Percentiles rank a stretch among this genome's conserved stretches.
Evolutionary conservation across 2,888 invertebrate genomes (phyloP).

Genomic region (Drosophila multiciliata): DNA sequence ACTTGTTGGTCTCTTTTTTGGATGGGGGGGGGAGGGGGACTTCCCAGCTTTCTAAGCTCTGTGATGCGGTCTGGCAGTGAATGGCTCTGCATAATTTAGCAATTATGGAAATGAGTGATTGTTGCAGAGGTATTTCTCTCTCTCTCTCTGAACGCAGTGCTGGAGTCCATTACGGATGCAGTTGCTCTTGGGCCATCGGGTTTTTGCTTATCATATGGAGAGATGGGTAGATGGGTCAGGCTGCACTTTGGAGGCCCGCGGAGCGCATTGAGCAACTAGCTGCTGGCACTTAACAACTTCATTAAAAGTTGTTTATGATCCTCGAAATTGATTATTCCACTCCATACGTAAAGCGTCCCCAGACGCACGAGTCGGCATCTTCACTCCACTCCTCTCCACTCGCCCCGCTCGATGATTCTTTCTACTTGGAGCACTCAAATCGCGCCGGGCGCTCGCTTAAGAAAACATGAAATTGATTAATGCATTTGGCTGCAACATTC

Average conservation of each 20-base stretch:
- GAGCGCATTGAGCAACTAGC: constrained; percentile 69
- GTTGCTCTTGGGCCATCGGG: constrained; percentile 37
- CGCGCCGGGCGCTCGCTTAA: constrained; percentile 78
- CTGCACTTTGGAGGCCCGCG: constrained; percentile 66
- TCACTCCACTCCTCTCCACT: not conserved
- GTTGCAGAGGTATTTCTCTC: constrained; percentile 30
- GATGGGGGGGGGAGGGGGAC: not conserved
- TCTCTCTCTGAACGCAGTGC: constrained; percentile 6
- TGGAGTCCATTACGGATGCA: constrained; percentile 67
- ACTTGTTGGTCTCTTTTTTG: constrained; percentile 61
- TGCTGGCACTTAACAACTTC: constrained; percentile 83
- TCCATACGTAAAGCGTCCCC: constrained; percentile 72
- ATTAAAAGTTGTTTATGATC: constrained; percentile 84
- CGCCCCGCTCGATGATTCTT: not conserved
- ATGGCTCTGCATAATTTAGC: constrained; percentile 75
- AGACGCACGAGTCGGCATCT: constrained; percentile 35
- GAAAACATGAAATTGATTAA: constrained; percentile 82
- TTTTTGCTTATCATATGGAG: constrained; percentile 47
- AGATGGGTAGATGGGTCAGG: not conserved
- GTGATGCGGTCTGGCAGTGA: constrained; percentile 33
- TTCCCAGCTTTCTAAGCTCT: constrained; percentile 34
- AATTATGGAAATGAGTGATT: constrained; percentile 75
- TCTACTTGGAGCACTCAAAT: constrained; percentile 66
- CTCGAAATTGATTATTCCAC: constrained; percentile 84
- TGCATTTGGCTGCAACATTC: constrained; percentile 78